phyloP scores from a whole-genome alignment of 2,888 invertebrate genomes.

The Melieria crassipennis region DNA sequence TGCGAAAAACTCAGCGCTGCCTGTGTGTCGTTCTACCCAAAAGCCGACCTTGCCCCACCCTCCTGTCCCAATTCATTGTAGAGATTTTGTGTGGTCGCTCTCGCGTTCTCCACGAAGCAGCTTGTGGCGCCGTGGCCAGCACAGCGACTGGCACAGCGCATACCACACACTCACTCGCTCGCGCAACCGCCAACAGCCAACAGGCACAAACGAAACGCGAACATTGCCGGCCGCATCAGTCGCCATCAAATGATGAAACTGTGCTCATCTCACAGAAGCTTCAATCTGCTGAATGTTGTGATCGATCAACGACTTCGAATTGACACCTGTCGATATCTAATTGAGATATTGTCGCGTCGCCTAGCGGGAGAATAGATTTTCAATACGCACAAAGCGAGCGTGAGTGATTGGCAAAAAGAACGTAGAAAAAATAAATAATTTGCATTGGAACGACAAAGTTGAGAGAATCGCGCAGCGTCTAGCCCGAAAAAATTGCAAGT shows the following conservation, averaged over 20 bases:
- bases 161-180: too few relatives aligned
- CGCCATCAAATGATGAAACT: constrained; percentile 65
- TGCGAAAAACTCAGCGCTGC: too few relatives aligned
- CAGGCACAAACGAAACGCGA: constrained; percentile 1
- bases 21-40: too few relatives aligned
- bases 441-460: constrained; percentile 9
- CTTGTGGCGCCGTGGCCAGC: too few relatives aligned
- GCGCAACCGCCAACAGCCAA: too few relatives aligned
- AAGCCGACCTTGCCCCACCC: too few relatives aligned
- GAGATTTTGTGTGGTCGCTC: too few relatives aligned
- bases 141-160: too few relatives aligned
- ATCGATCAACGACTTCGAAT: constrained; percentile 65
- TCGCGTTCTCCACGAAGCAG: too few relatives aligned
- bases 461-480: not conserved
- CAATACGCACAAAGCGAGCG: not conserved
- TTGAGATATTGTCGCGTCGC: constrained; percentile 65
- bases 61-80: too few relatives aligned
- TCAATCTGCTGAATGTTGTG: constrained; percentile 61
- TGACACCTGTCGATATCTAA: constrained; percentile 66
- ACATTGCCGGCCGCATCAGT: constrained; percentile 50
- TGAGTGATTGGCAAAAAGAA: not conserved
- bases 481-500: too few relatives aligned
- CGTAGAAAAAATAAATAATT: not conserved
- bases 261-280: constrained; percentile 62
- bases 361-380: constrained; percentile 59